Conservation (phyloP, 2,113 vertebrate genomes). For the Solea solea region DNA sequence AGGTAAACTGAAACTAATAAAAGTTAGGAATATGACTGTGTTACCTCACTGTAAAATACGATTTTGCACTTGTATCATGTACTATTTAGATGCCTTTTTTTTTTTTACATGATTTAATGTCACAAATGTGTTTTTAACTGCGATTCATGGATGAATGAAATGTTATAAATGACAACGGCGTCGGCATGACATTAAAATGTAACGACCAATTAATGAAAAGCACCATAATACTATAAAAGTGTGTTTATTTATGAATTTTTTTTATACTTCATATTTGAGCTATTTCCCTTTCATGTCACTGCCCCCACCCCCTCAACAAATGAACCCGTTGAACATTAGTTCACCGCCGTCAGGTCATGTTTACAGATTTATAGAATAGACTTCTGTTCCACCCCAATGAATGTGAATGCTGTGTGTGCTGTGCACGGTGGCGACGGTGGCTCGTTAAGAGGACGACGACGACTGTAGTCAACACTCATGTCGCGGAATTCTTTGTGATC, state of each 20-base stretch:
- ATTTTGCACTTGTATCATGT: slow-evolving; percentile 81
- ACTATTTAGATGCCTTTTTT: slow-evolving; percentile 71
- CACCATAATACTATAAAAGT: slow-evolving; percentile 41
- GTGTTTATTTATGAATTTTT: slow-evolving; percentile 37
- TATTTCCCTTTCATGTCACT: slow-evolving; percentile 22
- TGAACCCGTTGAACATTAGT: slow-evolving; percentile 27
- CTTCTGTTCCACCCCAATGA: slow-evolving; percentile 56
- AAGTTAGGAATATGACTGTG: slow-evolving; percentile 58
- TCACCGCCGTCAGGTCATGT: slow-evolving; percentile 41
- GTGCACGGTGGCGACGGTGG: slow-evolving; percentile 51
- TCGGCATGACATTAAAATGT: slow-evolving; percentile 31
- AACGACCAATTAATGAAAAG: slow-evolving; percentile 35
- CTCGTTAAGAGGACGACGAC: slow-evolving; percentile 4
- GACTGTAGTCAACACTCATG: slow-evolving; percentile 36
- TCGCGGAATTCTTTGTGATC: slow-evolving; percentile 24
- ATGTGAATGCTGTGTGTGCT: slow-evolving; percentile 72
- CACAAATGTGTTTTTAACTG: slow-evolving; percentile 58
- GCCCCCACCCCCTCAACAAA: not conserved
- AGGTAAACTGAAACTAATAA: slow-evolving; percentile 30
- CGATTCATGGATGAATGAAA: slow-evolving; percentile 43
- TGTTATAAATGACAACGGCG: slow-evolving; percentile 29
- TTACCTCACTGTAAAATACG: slow-evolving; percentile 80
- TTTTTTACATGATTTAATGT: slow-evolving; percentile 65
- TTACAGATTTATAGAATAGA: slow-evolving; percentile 62
- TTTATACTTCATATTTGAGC: slow-evolving; percentile 44